Evolutionary conservation across 2,113 vertebrate genomes (phyloP).

Genomic region (Mustela nigripes): DNA sequence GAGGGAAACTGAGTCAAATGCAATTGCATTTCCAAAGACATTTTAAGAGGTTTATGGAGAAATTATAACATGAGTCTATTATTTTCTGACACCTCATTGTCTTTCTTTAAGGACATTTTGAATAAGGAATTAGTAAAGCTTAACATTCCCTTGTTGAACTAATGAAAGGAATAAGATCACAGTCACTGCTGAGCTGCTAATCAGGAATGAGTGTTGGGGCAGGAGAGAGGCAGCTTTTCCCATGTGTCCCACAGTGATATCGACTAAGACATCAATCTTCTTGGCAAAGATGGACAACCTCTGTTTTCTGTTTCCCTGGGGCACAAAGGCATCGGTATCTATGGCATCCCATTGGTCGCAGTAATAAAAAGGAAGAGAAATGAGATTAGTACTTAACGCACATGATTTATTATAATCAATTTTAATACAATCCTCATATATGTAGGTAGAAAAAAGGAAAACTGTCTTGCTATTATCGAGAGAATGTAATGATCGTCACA

Average conservation of each 20-base stretch:
- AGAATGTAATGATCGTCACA: not conserved
- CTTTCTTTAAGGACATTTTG: slow-evolving; percentile 46
- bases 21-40: not conserved
- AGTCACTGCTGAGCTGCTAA: not conserved
- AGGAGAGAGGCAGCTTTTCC: not conserved
- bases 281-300: slow-evolving; percentile 41
- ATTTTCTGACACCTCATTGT: slow-evolving; percentile 25
- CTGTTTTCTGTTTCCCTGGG: not conserved
- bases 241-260: slow-evolving; percentile 54
- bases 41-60: not conserved
- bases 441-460: slow-evolving; percentile 18
- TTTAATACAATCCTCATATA: not conserved
- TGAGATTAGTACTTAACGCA: slow-evolving; percentile 13
- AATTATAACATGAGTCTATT: not conserved
- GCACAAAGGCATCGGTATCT: not conserved
- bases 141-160: not conserved
- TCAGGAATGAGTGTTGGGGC: not conserved
- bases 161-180: not conserved
- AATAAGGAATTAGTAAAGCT: not conserved
- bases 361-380: slow-evolving; percentile 52
- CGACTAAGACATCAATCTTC: slow-evolving; percentile 44
- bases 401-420: slow-evolving; percentile 30
- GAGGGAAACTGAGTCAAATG: slow-evolving; percentile 3
- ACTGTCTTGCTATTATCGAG: not conserved
- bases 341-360: not conserved